Base-by-base conservation (phyloP, 2,888 invertebrate species). In the Pristionchus entomophagus region DNA sequence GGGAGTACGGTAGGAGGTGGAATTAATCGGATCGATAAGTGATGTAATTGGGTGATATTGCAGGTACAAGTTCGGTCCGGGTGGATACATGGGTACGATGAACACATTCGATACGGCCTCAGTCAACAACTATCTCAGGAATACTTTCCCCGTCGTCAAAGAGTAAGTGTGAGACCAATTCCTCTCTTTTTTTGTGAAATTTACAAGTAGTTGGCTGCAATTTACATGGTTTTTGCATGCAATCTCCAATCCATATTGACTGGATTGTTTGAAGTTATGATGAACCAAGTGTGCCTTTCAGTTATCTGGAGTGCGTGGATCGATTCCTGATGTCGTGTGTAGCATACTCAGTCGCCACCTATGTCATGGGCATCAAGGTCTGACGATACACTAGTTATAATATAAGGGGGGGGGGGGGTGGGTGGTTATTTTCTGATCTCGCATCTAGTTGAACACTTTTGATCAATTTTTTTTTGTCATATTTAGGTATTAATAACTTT, bases 301-400 rank as follows among this genome's bases (percentile, higher is more conserved):
- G 94, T 82, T 95, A 95, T 91, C 94, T 95, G 51, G 94, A 94
- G 89, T 95, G 95, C 19, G 95, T 95, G 38, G 95, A 95, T 86
- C 94, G 95, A 3, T 95, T 95, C 92, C 95, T 95, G 14, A 94
- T 94, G 85, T 95, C 95, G 0, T 95, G 95, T 93, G 95, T 95
- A 32, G 95, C 95, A 0, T 95, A 95, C 90, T 95, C 95, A 91
- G 95, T 95, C 19, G 95, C 95, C 29, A 95, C 95, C 0, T 95
- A 95, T 91, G 95, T 95, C 62, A 94, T 95, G 86, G 95, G 95
- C 5, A 95, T 95, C 88, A 95, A 95, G 83, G 88, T 88, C 8
- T 49, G 49, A 12, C 8, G 49, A 12, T n/a, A n/a, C n/a, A n/a
- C n/a, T n/a, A n/a, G n/a, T n/a, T n/a, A n/a, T n/a, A n/a, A n/a